Base-by-base conservation (phyloP, 1,140 invertebrate species). In the Monochamus saltuarius region DNA sequence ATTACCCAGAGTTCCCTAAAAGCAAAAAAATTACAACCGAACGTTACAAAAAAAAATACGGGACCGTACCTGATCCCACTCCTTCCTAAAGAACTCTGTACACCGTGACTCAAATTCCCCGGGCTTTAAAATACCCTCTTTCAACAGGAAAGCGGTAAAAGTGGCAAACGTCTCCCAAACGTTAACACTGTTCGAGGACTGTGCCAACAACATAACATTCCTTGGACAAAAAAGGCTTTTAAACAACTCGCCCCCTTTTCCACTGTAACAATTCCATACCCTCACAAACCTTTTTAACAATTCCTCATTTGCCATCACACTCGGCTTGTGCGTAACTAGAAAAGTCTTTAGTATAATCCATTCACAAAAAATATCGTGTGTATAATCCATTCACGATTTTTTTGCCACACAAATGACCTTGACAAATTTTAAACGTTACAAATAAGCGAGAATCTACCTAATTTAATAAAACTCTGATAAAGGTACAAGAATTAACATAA, bases 101-200 rank as follows among this genome's bases (percentile, higher is more conserved):
- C 67, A 71, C 59, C 75, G 74, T 6, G 57, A 37, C 64, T 76
- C 71, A 36, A 76, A 70, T 42, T 61, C 54, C 11, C 71, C 65
- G 16, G 51, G 40, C 35, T 34, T 53, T 9, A 76, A 29, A 3
- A 73, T 14, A 8, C 71, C 50, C 7, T 64, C 49, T 17, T 66
- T 22, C 4, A 73, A 17, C 13, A 74, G 37, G 38, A 36, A 11
- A 2, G 54, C 43, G 8, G 64, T 50, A 34, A 73, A 59, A 62
- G 52, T 58, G 0, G 68, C 64, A 43, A 68, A 66, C 36, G 35
- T 40, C 11, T 56, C 56, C 71, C 68, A 68, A 2, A 64, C 45
- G 43, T 43, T 13, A 17, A 35, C 11, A 29, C 45, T 9, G 22
- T 56, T 29, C 2, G n/a, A 38, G 0, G 67, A 65, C 11, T 56